Conservation (phyloP, 2,113 vertebrate species). For the Solea senegalensis region DNA sequence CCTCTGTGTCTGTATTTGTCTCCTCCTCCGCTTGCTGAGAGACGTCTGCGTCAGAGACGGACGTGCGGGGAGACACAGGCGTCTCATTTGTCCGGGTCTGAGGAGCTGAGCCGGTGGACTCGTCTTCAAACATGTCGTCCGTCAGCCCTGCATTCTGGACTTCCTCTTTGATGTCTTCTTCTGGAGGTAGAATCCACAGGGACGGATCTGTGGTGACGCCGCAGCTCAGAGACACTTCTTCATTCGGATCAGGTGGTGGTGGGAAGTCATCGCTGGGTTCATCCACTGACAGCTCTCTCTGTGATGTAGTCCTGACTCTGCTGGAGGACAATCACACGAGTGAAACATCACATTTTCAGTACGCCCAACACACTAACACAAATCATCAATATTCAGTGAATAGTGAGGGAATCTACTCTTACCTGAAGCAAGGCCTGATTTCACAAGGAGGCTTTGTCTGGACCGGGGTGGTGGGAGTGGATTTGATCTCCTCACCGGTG, state of each 20-base stretch:
- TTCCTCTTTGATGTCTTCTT: conserved; percentile 43
- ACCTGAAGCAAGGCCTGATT: conserved; percentile 61
- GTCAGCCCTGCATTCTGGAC: conserved; percentile 7
- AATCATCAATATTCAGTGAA: neutral
- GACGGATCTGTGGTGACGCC: conserved; percentile 78
- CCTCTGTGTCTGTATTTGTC: conserved; percentile 14
- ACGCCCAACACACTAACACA: neutral
- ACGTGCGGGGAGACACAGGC: conserved; percentile 19
- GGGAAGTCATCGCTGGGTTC: conserved; percentile 34
- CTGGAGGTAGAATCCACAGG: conserved; percentile 59
- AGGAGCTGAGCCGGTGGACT: conserved; percentile 11
- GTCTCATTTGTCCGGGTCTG: conserved; percentile 11
- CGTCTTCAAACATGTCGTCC: conserved; percentile 23
- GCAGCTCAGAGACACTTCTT: conserved; percentile 72
- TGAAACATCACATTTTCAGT: neutral
- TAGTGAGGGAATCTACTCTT: conserved; percentile 16
- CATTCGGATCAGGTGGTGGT: conserved; percentile 15
- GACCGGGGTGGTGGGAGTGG: conserved; percentile 32
- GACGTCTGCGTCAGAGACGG: conserved; percentile 32
- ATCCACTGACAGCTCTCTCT: conserved; percentile 51
- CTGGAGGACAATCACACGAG: conserved; percentile 17
- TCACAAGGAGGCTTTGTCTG: conserved; percentile 58
- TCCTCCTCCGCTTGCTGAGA: conserved; percentile 41
- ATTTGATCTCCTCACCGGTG: conserved; percentile 53
- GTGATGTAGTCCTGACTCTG: conserved; percentile 35